Conservation (phyloP, 1,140 invertebrate species). For the Drosophila setifemur region DNA sequence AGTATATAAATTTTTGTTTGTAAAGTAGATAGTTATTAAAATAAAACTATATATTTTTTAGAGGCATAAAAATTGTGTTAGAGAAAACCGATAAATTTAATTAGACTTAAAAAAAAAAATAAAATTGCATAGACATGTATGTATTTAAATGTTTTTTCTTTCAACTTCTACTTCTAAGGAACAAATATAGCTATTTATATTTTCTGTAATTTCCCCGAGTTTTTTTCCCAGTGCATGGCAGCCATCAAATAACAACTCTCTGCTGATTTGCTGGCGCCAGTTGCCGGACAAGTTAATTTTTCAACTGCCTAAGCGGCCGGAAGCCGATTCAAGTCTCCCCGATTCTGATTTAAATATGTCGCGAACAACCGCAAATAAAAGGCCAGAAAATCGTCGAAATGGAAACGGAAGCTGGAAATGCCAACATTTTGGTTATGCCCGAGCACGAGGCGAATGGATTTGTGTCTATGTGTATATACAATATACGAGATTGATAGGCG, state of each 20-base stretch:
- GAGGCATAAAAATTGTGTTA: too few relatives aligned
- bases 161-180: too few relatives aligned
- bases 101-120: too few relatives aligned
- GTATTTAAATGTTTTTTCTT: too few relatives aligned
- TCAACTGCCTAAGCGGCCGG: conserved; percentile 72
- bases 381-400: background rate
- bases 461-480: background rate
- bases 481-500: conserved; percentile 65
- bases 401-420: conserved; percentile 32
- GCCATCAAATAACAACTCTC: background rate
- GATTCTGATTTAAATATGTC: conserved; percentile 74
- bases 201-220: too few relatives aligned
- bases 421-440: conserved; percentile 51
- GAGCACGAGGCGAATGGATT: conserved; percentile 9
- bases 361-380: conserved; percentile 44
- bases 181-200: too few relatives aligned
- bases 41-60: too few relatives aligned
- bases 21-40: too few relatives aligned
- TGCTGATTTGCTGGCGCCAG: conserved; percentile 62
- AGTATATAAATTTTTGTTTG: too few relatives aligned
- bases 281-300: conserved; percentile 71
- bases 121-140: too few relatives aligned
- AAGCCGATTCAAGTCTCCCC: conserved; percentile 37
- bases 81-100: too few relatives aligned
- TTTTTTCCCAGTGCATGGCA: conserved; percentile 20